phyloP scores from a whole-genome alignment of 1,140 invertebrate genomes.

The Saccostrea echinata region DNA sequence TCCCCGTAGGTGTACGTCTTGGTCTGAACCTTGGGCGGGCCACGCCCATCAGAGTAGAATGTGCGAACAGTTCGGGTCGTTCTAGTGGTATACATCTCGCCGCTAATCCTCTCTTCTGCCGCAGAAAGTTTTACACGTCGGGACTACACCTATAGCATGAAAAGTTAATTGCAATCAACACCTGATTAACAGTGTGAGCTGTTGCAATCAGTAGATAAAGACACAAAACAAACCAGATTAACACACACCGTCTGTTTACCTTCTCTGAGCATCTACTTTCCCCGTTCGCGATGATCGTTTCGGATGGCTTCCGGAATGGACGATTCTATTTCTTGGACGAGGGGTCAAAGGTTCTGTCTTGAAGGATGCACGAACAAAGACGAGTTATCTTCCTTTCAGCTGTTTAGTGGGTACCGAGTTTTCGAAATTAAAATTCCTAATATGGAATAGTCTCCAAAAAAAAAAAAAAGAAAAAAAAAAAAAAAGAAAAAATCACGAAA shows the following conservation, averaged over 20 bases:
- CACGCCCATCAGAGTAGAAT: conserved; percentile 68
- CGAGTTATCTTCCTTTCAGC: conserved; percentile 11
- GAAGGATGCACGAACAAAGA: not conserved
- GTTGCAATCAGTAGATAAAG: not conserved
- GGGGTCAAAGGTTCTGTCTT: conserved; percentile 15
- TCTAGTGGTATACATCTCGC: conserved; percentile 46
- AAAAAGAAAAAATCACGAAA: too few species aligned
- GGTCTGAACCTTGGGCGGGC: conserved; percentile 66
- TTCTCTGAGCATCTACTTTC: conserved; percentile 26
- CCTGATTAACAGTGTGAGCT: not conserved
- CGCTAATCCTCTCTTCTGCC: not conserved
- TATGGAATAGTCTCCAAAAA: too few species aligned
- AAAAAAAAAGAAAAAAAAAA: too few species aligned
- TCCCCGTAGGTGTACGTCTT: conserved; percentile 70
- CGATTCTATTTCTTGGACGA: conserved; percentile 34
- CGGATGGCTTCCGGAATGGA: conserved; percentile 31
- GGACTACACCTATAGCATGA: not conserved
- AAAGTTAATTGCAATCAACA: conserved; percentile 17
- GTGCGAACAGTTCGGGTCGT: conserved; percentile 68
- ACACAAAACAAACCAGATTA: conserved; percentile 9
- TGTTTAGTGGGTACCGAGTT: too few species aligned
- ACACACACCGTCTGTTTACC: not conserved
- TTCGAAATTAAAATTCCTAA: not conserved
- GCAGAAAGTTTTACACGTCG: conserved; percentile 11
- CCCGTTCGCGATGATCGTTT: conserved; percentile 5